Evolutionary conservation across 2,888 invertebrate species (phyloP).

Genomic region (Limnephilus lunatus): DNA sequence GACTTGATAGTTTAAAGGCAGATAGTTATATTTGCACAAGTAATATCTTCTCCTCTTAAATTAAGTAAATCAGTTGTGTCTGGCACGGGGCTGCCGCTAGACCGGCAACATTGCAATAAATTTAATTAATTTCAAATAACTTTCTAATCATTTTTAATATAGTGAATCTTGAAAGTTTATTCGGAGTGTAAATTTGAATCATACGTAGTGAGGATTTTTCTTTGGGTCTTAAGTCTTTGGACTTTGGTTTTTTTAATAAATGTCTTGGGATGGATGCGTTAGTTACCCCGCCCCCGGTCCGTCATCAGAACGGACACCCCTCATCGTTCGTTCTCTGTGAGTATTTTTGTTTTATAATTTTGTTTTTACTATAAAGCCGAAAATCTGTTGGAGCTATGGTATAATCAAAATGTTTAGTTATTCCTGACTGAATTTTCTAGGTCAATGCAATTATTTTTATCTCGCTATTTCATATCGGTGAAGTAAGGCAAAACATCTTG

Average conservation of each 20-base stretch:
- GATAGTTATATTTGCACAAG: background rate
- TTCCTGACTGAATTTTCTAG: background rate
- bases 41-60: background rate
- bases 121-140: background rate
- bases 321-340: conserved; percentile 15
- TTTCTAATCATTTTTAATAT: background rate
- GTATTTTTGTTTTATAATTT: background rate
- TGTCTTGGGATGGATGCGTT: conserved; percentile 37
- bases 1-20: background rate
- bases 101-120: background rate
- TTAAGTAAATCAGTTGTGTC: background rate
- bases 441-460: background rate
- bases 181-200: background rate
- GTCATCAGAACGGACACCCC: conserved; percentile 45
- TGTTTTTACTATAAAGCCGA: background rate
- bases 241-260: background rate
- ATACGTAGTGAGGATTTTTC: background rate
- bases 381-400: background rate
- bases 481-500: too few relatives aligned
- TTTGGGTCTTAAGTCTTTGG: background rate
- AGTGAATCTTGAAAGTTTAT: background rate
- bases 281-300: conserved; percentile 25
- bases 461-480: too few relatives aligned
- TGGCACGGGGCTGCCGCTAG: background rate
- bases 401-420: too few relatives aligned